Base-by-base conservation (phyloP, 2,888 invertebrate genomes). In the Catocala fraxini region DNA sequence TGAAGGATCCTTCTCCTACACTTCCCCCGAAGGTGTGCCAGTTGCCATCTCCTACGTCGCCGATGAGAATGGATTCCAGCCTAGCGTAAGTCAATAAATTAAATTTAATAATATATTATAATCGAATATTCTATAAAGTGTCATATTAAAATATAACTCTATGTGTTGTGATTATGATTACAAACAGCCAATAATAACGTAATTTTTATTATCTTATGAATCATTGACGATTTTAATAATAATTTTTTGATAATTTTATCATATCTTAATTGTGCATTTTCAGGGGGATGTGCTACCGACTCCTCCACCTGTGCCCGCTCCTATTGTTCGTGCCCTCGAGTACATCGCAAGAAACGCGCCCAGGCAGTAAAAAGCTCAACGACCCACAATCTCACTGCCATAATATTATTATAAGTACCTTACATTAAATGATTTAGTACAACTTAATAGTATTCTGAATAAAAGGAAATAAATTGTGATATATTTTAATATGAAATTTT, bases 61-160 rank as follows among this genome's bases (percentile, higher is more conserved):
- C 70, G 96, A 96, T 77, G 96, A 96, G 84, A 95, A 96, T 68
- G 96, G 96, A 63, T 96, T 95, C 94, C 95, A 95, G 71, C 95
- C 96, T 15, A 88, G 93, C 80, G 96, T 91, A 71, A 81, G 83
- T 80, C 10, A 12, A 53, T 53, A 34, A 39, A 51, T 4, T 15
- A 6, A 46, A 42, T 42, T 10, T n/a, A 5, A 42, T 11, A 42
- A n/a, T 42, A 9, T 11, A 11, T 42, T 10, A 10, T 11, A 25
- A 25, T 25, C 25, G 25, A 25, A 25, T 25, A 25, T 25, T 3
- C 4, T 25, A 0, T 25, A 25, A 3, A 25, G 25, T 25, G 25
- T 25, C 4, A 25, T 25, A 25, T 25, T 25, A 25, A 25, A 25
- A 25, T 25, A 25, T 25, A 25, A 25, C 25, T 25, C 25, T 25